phyloP scores from a whole-genome alignment of 2,797 vertebrate genomes.

The Sebastes minor region DNA sequence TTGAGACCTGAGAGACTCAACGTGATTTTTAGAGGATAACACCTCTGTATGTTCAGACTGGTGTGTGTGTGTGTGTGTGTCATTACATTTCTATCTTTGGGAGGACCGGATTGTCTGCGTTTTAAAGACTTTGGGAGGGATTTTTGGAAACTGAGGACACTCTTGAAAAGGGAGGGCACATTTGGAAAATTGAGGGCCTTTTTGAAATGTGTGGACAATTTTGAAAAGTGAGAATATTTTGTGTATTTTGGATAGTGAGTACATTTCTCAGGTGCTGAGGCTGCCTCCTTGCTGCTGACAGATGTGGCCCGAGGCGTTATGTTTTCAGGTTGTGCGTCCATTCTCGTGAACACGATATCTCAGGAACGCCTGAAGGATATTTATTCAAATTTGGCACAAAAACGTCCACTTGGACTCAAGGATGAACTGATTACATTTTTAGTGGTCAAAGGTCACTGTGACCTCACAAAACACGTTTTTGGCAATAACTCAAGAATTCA shows the following conservation, averaged over 20 bases:
- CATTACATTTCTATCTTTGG: background rate
- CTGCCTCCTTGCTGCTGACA: no score
- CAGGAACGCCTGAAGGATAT: no score
- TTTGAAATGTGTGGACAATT: background rate
- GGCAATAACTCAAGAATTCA: no score
- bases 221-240: background rate
- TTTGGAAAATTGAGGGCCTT: background rate
- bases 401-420: no score
- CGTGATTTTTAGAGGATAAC: slow-evolving; percentile 11
- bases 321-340: no score
- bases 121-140: background rate
- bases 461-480: no score
- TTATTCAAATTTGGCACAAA: no score
- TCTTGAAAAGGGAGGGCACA: background rate
- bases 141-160: background rate
- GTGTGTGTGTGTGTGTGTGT: slow-evolving; percentile 6
- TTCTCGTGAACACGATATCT: no score
- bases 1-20: slow-evolving; percentile 36
- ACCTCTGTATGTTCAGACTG: slow-evolving; percentile 8
- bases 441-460: no score
- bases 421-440: no score
- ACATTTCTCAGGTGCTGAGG: no score
- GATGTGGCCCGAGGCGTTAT: no score
- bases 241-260: background rate
- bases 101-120: background rate